Conservation (phyloP, 1,140 invertebrate species). For the Sycophila sp. region DNA sequence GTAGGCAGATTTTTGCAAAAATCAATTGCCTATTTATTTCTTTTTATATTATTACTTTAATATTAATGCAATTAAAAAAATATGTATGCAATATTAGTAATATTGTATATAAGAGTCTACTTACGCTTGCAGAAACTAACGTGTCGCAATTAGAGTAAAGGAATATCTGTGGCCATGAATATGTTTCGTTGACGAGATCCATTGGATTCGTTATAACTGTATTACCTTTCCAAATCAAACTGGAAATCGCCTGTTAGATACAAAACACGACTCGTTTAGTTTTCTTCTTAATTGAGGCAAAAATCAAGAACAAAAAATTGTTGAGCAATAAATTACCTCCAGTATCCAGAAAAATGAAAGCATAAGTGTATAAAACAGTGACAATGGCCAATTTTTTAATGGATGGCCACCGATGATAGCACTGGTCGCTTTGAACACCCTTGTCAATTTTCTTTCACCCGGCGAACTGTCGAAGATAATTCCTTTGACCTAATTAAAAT, state of each 20-base stretch:
- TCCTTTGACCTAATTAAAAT: constrained; percentile 70
- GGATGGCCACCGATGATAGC: constrained; percentile 70
- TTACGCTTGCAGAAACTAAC: constrained; percentile 69
- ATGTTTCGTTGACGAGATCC: constrained; percentile 61
- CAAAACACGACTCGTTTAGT: background rate
- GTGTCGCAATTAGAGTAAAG: constrained; percentile 79
- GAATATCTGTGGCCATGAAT: constrained; percentile 76
- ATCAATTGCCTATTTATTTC: no score
- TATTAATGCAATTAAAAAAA: no score
- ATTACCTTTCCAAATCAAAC: constrained; percentile 33
- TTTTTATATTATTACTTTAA: no score
- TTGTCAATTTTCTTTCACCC: constrained; percentile 70
- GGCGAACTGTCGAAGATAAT: constrained; percentile 82
- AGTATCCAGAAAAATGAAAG: constrained; percentile 71
- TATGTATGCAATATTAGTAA: no score
- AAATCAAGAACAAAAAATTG: background rate
- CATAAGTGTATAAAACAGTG: constrained; percentile 69
- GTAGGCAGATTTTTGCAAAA: no score
- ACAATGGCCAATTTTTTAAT: constrained; percentile 68
- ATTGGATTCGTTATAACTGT: constrained; percentile 52
- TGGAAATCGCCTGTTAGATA: background rate
- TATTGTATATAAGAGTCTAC: no score
- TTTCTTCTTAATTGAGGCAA: no score
- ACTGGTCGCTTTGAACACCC: constrained; percentile 70
- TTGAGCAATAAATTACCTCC: constrained; percentile 58